These are phyloP conservation scores for Brachionus paranguensis DNA, from an alignment of 1,140 invertebrate species.

Conservation along the genomic window DNA sequence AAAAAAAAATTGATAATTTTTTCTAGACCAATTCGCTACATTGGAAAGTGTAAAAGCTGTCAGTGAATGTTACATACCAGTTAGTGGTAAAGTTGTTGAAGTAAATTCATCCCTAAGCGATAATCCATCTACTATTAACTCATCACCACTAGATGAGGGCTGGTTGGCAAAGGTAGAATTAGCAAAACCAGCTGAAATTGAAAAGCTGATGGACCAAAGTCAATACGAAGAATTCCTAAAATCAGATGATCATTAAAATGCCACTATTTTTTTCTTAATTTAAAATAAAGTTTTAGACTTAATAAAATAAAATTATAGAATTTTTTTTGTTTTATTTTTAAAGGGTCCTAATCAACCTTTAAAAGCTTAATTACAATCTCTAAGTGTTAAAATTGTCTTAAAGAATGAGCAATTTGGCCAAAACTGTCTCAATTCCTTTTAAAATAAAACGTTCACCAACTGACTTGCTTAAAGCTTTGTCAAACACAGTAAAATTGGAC, in stretches of 20 bases:
- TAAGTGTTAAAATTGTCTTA: background rate
- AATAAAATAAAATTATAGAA: background rate
- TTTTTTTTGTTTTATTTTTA: background rate
- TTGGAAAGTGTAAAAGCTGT: slow-evolving; percentile 40
- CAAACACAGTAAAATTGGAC: slow-evolving; percentile 14
- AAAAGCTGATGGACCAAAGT: slow-evolving; percentile 19
- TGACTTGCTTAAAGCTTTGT: slow-evolving; percentile 32
- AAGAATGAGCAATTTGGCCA: slow-evolving; percentile 10
- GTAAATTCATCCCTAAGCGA: slow-evolving; percentile 29
- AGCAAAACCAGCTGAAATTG: background rate
- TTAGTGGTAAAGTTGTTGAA: background rate
- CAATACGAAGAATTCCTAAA: slow-evolving; percentile 40
- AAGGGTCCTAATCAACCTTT: slow-evolving; percentile 3
- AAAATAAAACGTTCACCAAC: slow-evolving; percentile 27
- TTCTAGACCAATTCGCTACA: slow-evolving; percentile 14
- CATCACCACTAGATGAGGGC: background rate
- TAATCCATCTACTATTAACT: background rate
- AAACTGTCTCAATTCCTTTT: slow-evolving; percentile 18
- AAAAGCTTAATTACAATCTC: background rate
- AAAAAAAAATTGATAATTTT: background rate
- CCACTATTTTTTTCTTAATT: background rate
- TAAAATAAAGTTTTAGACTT: slow-evolving; percentile 1
- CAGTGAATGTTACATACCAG: slow-evolving; percentile 24
- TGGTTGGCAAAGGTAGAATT: slow-evolving; percentile 11
- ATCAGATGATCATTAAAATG: slow-evolving; percentile 28